These are phyloP conservation scores for Esox lucius DNA, from an alignment of 2,797 vertebrate genomes.

Conservation along the genomic window DNA sequence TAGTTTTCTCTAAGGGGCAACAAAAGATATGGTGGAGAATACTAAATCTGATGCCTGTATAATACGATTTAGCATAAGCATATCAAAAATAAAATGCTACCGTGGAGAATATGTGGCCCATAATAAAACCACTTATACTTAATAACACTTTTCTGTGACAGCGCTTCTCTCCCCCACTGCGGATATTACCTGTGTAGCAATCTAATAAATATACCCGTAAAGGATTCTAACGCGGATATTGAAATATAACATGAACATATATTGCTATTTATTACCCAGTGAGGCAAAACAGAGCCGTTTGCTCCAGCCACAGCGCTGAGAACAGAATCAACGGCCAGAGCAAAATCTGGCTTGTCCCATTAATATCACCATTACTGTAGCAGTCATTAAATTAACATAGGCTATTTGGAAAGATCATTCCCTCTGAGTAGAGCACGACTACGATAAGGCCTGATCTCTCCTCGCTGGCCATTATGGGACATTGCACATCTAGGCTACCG, in stretches of 20 bases:
- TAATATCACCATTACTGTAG: conserved; percentile 20
- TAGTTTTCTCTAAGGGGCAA: background rate
- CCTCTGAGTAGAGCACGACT: background rate
- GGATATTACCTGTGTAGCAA: conserved; percentile 83
- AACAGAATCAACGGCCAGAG: conserved; percentile 7
- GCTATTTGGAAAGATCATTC: background rate
- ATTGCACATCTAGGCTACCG: background rate
- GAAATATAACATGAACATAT: conserved; percentile 83
- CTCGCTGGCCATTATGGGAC: background rate
- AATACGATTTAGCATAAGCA: conserved; percentile 80
- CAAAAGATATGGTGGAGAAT: conserved; percentile 50
- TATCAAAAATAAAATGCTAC: conserved; percentile 78
- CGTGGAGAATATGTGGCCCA: conserved; percentile 78
- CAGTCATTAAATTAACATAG: conserved; percentile 7
- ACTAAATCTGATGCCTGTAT: conserved; percentile 69
- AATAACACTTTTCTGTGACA: conserved; percentile 82
- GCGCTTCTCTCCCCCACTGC: conserved; percentile 75
- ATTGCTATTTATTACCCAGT: conserved; percentile 79
- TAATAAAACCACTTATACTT: conserved; percentile 83
- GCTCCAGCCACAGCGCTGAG: conserved; percentile 40
- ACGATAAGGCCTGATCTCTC: background rate
- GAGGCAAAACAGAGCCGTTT: conserved; percentile 57
- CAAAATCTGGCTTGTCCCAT: conserved; percentile 10
- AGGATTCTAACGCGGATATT: conserved; percentile 82
- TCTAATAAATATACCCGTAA: conserved; percentile 85